Evolutionary conservation across 2,888 invertebrate genomes (phyloP).

Genomic region (Noctua janthe): DNA sequence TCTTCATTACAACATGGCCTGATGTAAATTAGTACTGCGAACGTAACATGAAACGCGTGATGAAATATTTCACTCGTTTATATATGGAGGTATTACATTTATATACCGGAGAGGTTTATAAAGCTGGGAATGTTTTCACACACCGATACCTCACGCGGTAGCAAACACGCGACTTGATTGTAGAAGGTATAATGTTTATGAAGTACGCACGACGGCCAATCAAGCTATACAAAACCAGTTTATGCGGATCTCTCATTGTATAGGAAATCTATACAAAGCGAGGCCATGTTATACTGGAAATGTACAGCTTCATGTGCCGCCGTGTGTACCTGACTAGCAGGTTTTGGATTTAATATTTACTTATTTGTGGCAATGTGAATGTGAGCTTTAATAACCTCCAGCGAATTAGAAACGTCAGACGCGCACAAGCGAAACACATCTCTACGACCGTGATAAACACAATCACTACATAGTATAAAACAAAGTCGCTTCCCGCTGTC

Average conservation of each 20-base stretch:
- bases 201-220: background rate
- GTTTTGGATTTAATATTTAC: background rate
- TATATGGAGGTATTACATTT: slow-evolving; percentile 33
- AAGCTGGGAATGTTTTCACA: slow-evolving; percentile 57
- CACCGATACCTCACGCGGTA: slow-evolving; percentile 27
- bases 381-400: background rate
- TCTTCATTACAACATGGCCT: slow-evolving; percentile 23
- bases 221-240: too few species aligned
- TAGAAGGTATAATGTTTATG: slow-evolving; percentile 4
- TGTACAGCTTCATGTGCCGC: too few species aligned
- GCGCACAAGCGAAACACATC: too few species aligned
- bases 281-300: too few species aligned
- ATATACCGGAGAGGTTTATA: slow-evolving; percentile 17
- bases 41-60: slow-evolving; percentile 44
- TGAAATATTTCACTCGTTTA: slow-evolving; percentile 54
- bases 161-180: slow-evolving; percentile 34
- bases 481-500: too few species aligned
- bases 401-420: background rate
- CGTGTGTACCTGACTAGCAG: background rate
- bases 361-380: background rate
- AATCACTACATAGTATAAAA: too few species aligned
- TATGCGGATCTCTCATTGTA: too few species aligned
- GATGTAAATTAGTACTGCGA: slow-evolving; percentile 47
- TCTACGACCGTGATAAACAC: background rate
- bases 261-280: too few species aligned